Base-by-base conservation (phyloP, 2,888 invertebrate species). In the Arge pagana region DNA sequence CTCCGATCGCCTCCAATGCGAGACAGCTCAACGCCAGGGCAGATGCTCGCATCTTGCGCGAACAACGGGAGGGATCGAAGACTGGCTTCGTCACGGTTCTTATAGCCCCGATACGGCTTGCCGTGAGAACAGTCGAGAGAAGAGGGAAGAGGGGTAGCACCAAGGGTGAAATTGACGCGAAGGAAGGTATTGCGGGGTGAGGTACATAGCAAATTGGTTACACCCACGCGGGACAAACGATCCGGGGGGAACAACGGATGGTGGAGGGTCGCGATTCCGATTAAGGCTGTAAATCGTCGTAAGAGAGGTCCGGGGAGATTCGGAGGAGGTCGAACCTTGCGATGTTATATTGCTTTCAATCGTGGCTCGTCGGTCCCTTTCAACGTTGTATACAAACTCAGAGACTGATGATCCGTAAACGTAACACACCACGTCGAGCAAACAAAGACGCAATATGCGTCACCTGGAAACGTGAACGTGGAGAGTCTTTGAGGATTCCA, bases 31-130 rank as follows among this genome's bases (percentile, higher is more conserved):
- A 33, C 10, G 45, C 45, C 15, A 45, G 33, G 18, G 45, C 33
- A 3, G 45, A 45, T 45, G 33, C 45, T 45, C 45, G 45, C 45
- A 45, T 45, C 45, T 45, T 45, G 45, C 33, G 28, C 15, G 30
- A 19, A 19, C 45, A 35, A 35, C 30, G 19, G 23, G 35, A 45
- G 45, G 33, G 45, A 33, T 35, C 35, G 19, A 33, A 31, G 45
- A 45, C 33, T 10, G 31, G 45, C 28, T 24, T 45, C 10, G 15
- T 16, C 21, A 23, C 6, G 23, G 33, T 16, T 45, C 35, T 45
- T 45, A 45, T 45, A 45, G 33, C 45, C 21, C 11, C n/a, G 16
- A 45, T 33, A 11, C 45, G 33, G 16, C 23, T 33, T 33, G 45
- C 4, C 5, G n/a, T n/a, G n/a, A 23, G 13, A 45, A 24, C 28